These are phyloP conservation scores for Polydrusus cervinus DNA, from an alignment of 2,888 invertebrate genomes.

Conservation along the genomic window DNA sequence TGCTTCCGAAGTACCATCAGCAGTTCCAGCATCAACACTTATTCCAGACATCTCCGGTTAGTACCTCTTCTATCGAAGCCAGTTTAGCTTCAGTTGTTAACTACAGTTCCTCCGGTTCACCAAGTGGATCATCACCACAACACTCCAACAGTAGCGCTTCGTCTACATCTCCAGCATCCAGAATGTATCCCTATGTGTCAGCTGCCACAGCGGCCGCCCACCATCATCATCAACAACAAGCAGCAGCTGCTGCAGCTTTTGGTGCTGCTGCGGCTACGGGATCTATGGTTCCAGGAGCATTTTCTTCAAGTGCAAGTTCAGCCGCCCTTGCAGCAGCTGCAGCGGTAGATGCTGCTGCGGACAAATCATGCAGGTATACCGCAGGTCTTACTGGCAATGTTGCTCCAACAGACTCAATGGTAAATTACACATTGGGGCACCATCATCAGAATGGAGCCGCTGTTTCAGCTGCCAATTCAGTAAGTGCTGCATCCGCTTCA, in stretches of 20 bases:
- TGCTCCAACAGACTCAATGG: slow-evolving; percentile 84
- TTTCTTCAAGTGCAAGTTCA: slow-evolving; percentile 73
- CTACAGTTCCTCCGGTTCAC: slow-evolving; percentile 73
- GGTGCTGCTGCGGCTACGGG: slow-evolving; percentile 81
- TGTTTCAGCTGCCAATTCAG: slow-evolving; percentile 80
- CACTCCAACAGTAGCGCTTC: slow-evolving; percentile 76
- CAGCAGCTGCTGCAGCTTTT: slow-evolving; percentile 76
- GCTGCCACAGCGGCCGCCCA: slow-evolving; percentile 79
- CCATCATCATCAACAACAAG: slow-evolving; percentile 81
- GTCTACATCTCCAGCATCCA: slow-evolving; percentile 78
- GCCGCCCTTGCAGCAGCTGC: slow-evolving; percentile 78
- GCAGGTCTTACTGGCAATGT: slow-evolving; percentile 77
- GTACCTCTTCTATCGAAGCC: slow-evolving; percentile 80
- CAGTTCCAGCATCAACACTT: slow-evolving; percentile 83
- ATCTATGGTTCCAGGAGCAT: slow-evolving; percentile 77
- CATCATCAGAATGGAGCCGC: slow-evolving; percentile 80
- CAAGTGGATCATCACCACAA: slow-evolving; percentile 82
- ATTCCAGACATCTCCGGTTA: slow-evolving; percentile 70
- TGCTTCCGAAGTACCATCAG: slow-evolving; percentile 95
- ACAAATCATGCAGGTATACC: slow-evolving; percentile 89
- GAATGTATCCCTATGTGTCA: slow-evolving; percentile 95
- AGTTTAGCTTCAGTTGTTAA: slow-evolving; percentile 80
- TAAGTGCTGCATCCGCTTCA: slow-evolving; percentile 82
- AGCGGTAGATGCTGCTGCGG: slow-evolving; percentile 79
- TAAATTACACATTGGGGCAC: slow-evolving; percentile 86